A percentile compares a stretch with the other conserved stretches of the same genome.
Evolutionary conservation across 1,140 invertebrate genomes (phyloP).

Genomic region (Temnothorax nylanderi): DNA sequence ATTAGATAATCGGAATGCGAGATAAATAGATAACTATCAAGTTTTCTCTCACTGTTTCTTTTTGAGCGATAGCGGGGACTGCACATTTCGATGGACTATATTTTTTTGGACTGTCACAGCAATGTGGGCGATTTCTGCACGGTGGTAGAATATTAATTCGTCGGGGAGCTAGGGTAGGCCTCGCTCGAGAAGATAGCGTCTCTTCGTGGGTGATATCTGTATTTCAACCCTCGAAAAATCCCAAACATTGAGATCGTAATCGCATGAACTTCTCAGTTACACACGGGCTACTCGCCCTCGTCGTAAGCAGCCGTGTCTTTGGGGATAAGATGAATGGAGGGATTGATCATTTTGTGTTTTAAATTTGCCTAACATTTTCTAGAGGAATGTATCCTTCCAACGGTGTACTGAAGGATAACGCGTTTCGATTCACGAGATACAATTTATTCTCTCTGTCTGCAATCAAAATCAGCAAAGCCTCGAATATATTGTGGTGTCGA

Average conservation of each 20-base stretch:
- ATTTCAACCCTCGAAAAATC: slow-evolving; percentile 73
- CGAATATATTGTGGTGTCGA: background rate
- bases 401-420: background rate
- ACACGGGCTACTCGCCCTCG: slow-evolving; percentile 64
- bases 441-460: slow-evolving; percentile 1
- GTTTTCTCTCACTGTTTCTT: slow-evolving; percentile 1
- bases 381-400: background rate
- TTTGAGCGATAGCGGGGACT: slow-evolving; percentile 6
- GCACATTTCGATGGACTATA: slow-evolving; percentile 13
- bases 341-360: slow-evolving; percentile 33
- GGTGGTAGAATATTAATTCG: slow-evolving; percentile 77
- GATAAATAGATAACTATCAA: slow-evolving; percentile 32
- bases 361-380: slow-evolving; percentile 25
- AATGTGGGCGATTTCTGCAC: slow-evolving; percentile 74
- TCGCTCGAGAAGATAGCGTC: slow-evolving; percentile 60
- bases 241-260: slow-evolving; percentile 73
- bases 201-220: slow-evolving; percentile 79
- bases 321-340: slow-evolving; percentile 37
- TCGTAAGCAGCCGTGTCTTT: slow-evolving; percentile 30
- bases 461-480: slow-evolving; percentile 1
- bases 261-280: slow-evolving; percentile 77
- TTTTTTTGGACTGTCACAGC: slow-evolving; percentile 6
- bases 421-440: background rate
- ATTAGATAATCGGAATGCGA: background rate
- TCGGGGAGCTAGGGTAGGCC: slow-evolving; percentile 37